A percentile compares a stretch with the other conserved stretches of the same genome.
Conservation (phyloP, 2,797 vertebrate species). For the Oreonectes daqikongensis region DNA sequence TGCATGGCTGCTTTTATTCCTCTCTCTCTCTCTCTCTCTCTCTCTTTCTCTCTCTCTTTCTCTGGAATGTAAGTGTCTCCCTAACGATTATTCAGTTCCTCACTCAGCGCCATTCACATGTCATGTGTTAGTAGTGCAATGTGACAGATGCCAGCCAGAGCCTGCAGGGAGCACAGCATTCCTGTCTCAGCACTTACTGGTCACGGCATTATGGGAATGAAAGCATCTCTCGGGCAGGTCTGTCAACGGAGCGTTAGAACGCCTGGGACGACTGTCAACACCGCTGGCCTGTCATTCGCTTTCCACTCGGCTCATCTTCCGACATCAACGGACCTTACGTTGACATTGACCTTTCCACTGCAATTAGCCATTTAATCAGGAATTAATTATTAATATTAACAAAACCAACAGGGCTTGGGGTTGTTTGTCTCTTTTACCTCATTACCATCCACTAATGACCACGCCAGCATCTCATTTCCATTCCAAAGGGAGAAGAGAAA, state of each 20-base stretch:
- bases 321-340: slow-evolving; percentile 68
- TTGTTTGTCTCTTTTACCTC: slow-evolving; percentile 80
- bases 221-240: slow-evolving; percentile 53
- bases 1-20: slow-evolving; percentile 27
- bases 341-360: slow-evolving; percentile 82
- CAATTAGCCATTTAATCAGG: slow-evolving; percentile 82
- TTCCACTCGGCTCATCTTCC: slow-evolving; percentile 52
- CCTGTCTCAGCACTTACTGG: slow-evolving; percentile 76
- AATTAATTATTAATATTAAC: slow-evolving; percentile 82
- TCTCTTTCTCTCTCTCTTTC: neutral
- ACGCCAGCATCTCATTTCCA: slow-evolving; percentile 78
- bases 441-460: slow-evolving; percentile 81
- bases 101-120: slow-evolving; percentile 49
- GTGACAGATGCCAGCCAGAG: slow-evolving; percentile 67
- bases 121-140: slow-evolving; percentile 63
- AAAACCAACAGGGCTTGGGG: slow-evolving; percentile 79
- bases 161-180: slow-evolving; percentile 64
- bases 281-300: slow-evolving; percentile 52
- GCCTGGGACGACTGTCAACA: slow-evolving; percentile 75
- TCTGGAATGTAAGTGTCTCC: slow-evolving; percentile 11
- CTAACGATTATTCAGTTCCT: slow-evolving; percentile 39
- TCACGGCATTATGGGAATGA: slow-evolving; percentile 20
- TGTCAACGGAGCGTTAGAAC: slow-evolving; percentile 73
- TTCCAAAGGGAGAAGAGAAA: slow-evolving; percentile 66
- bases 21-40: neutral